These are phyloP conservation scores for Thunnus albacares DNA, from an alignment of 2,797 vertebrate genomes.

Conservation along the genomic window DNA sequence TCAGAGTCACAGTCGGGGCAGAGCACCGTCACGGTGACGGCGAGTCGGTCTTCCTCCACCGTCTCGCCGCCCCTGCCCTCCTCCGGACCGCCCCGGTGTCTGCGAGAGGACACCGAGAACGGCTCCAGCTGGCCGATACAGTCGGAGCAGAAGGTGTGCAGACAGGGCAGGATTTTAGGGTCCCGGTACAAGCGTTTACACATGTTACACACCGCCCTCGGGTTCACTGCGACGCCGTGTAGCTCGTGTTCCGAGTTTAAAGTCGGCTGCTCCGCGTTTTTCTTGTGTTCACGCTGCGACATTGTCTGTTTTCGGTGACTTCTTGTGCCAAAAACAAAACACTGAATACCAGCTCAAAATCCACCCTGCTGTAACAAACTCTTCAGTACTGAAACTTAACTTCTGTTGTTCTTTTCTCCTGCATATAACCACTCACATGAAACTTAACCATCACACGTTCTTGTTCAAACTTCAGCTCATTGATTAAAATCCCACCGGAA, in stretches of 20 bases:
- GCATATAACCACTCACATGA: fast-evolving
- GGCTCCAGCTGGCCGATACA: conserved; percentile 88
- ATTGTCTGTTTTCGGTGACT: conserved; percentile 41
- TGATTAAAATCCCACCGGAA: background rate
- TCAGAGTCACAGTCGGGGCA: conserved; percentile 93
- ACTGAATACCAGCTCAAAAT: background rate
- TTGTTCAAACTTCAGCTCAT: background rate
- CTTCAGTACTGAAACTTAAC: background rate
- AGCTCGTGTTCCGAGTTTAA: background rate
- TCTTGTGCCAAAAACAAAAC: conserved; percentile 10
- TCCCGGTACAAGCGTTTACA: conserved; percentile 87
- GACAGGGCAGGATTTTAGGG: conserved; percentile 90
- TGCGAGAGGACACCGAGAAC: conserved; percentile 73
- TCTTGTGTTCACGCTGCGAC: conserved; percentile 39
- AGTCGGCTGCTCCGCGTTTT: background rate
- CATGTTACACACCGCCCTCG: conserved; percentile 82
- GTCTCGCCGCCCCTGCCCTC: background rate
- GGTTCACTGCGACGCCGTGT: conserved; percentile 36
- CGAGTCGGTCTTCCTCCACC: background rate
- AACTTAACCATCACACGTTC: background rate
- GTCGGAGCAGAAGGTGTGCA: conserved; percentile 91
- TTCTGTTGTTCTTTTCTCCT: background rate
- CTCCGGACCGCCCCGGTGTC: background rate
- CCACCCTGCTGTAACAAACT: conserved; percentile 20
- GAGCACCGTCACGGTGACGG: conserved; percentile 80